Evolutionary conservation across 1,140 invertebrate species (phyloP).

Genomic region (Yoshiicerus persimilis): DNA sequence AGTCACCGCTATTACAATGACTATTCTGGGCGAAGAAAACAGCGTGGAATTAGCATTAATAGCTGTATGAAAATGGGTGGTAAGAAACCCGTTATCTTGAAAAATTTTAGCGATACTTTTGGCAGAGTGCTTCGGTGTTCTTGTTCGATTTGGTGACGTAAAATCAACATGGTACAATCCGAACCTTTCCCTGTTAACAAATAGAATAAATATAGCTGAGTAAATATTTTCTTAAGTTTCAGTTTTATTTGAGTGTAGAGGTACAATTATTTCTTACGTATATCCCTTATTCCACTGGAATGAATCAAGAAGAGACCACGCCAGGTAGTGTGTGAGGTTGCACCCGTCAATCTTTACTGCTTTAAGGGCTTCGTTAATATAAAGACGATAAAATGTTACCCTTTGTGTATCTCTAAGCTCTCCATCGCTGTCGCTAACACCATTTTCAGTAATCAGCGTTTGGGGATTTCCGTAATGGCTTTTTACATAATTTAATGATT

Average conservation of each 20-base stretch:
- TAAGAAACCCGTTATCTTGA: slow-evolving; percentile 25
- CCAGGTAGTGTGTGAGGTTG: slow-evolving; percentile 21
- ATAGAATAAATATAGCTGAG: background rate
- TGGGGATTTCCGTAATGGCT: slow-evolving; percentile 37
- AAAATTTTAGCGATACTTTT: slow-evolving; percentile 13
- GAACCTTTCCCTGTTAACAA: slow-evolving; percentile 26
- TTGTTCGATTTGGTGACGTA: background rate
- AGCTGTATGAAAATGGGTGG: background rate
- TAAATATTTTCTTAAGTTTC: background rate
- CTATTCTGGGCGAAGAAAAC: background rate
- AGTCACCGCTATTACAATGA: background rate
- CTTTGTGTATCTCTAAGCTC: slow-evolving; percentile 49
- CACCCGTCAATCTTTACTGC: slow-evolving; percentile 19
- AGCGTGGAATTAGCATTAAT: background rate
- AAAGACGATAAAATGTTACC: background rate
- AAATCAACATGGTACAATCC: slow-evolving; percentile 30
- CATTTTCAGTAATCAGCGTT: slow-evolving; percentile 46
- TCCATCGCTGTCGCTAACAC: slow-evolving; percentile 14
- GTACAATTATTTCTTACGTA: background rate
- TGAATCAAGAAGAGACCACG: slow-evolving; percentile 38
- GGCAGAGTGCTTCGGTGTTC: slow-evolving; percentile 21
- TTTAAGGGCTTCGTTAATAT: slow-evolving; percentile 33
- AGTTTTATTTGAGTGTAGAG: background rate
- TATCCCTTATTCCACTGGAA: slow-evolving; percentile 45
- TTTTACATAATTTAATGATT: slow-evolving; percentile 43